Evolutionary conservation across 2,888 invertebrate species (phyloP).

Genomic region (Biston betularia): DNA sequence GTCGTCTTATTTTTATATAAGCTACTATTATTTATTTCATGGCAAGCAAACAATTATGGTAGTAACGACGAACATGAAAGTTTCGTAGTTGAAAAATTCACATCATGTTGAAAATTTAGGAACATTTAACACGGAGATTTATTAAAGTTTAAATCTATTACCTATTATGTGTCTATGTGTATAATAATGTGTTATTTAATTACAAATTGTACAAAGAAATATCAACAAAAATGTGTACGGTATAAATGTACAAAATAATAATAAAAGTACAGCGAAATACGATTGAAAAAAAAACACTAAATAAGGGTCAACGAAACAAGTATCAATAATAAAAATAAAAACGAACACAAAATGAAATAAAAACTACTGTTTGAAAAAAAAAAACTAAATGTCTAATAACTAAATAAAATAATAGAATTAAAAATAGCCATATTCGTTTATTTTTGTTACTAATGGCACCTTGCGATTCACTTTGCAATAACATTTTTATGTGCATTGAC

Average conservation of each 20-base stretch:
- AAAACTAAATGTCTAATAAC: slow-evolving; percentile 66
- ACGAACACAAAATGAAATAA: slow-evolving; percentile 78
- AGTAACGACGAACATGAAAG: slow-evolving; percentile 60
- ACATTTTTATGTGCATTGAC: slow-evolving; percentile 49
- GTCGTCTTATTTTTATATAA: slow-evolving; percentile 45
- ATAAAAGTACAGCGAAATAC: slow-evolving; percentile 47
- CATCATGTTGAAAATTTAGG: slow-evolving; percentile 80
- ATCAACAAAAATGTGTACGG: slow-evolving; percentile 63
- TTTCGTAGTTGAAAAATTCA: slow-evolving; percentile 67
- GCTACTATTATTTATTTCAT: slow-evolving; percentile 65
- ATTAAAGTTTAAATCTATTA: slow-evolving; percentile 78
- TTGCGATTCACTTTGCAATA: slow-evolving; percentile 75
- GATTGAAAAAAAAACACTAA: slow-evolving; percentile 48
- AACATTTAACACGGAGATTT: slow-evolving; percentile 85
- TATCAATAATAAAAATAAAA: slow-evolving; percentile 49
- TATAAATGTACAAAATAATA: slow-evolving; percentile 55
- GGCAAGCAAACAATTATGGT: slow-evolving; percentile 75
- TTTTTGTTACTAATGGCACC: slow-evolving; percentile 77
- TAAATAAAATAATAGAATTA: slow-evolving; percentile 69
- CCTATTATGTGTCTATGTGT: slow-evolving; percentile 74
- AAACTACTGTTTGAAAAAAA: slow-evolving; percentile 68
- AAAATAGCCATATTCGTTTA: slow-evolving; percentile 77
- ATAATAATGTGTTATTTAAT: slow-evolving; percentile 58
- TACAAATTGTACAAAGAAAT: slow-evolving; percentile 73
- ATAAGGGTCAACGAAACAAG: slow-evolving; percentile 67